Percentiles rank a stretch among this genome's conserved stretches.
phyloP scores from a whole-genome alignment of 2,113 vertebrate species.

The Chionomys nivalis region DNA sequence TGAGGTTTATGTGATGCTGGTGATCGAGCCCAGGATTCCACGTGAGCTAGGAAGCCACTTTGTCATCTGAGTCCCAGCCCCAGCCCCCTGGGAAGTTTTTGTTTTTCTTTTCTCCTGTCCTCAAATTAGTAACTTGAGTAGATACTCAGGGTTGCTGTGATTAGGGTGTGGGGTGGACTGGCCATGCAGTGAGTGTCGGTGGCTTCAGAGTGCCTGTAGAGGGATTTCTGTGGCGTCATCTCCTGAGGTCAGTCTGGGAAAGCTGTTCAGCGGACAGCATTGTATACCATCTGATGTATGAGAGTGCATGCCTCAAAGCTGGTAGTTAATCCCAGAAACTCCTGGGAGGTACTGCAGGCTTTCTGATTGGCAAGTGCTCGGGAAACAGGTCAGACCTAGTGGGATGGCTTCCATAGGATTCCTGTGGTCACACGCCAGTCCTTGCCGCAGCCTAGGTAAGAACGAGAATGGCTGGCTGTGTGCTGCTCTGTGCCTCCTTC shows the following conservation, averaged over 20 bases:
- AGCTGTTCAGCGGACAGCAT: background rate
- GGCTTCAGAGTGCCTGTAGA: background rate
- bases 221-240: fast-evolving
- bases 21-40: background rate
- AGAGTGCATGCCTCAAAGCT: background rate
- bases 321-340: background rate
- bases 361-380: background rate
- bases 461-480: background rate
- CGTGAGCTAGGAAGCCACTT: too few species aligned
- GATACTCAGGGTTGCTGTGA: too few species aligned
- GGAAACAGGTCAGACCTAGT: background rate
- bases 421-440: too few species aligned
- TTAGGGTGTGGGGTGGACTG: too few species aligned
- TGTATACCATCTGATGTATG: too few species aligned
- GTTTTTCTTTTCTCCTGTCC: background rate
- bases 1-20: background rate
- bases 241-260: background rate
- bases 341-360: background rate
- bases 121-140: background rate
- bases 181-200: background rate
- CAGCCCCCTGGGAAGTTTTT: background rate
- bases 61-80: background rate
- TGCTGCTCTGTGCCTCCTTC: background rate
- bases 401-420: background rate
- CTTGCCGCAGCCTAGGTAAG: background rate